Conservation (phyloP, 2,113 vertebrate genomes). For the Clarias gariepinus region DNA sequence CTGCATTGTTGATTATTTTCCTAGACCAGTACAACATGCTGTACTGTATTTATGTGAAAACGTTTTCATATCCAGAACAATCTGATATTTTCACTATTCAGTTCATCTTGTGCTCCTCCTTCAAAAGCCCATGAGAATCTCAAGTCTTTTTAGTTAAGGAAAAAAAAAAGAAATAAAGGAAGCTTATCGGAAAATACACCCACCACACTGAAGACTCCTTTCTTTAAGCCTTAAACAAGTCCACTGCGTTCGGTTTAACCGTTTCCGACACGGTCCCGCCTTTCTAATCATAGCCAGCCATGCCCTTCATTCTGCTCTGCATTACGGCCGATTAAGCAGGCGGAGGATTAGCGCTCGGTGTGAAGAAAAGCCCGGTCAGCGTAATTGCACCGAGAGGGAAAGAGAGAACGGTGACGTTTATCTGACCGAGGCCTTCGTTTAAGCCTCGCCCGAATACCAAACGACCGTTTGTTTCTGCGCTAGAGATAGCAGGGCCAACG, state of each 20-base stretch:
- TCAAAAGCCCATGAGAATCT: not conserved
- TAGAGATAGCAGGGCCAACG: slow-evolving; percentile 1
- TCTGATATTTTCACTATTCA: too few species aligned
- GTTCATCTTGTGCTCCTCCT: not conserved
- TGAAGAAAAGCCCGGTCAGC: slow-evolving; percentile 33
- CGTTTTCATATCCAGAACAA: not conserved
- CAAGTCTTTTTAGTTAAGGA: not conserved
- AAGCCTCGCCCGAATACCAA: slow-evolving; percentile 26
- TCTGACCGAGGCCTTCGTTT: slow-evolving; percentile 31
- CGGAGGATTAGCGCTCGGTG: slow-evolving; percentile 18
- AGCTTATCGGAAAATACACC: slow-evolving; percentile 8
- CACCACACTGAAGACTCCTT: not conserved
- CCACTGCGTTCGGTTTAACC: not conserved
- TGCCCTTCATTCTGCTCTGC: slow-evolving; percentile 32
- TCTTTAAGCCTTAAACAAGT: slow-evolving; percentile 18
- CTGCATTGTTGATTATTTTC: not conserved
- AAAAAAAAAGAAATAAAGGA: not conserved
- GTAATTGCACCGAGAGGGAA: slow-evolving; percentile 1
- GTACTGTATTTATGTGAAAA: not conserved
- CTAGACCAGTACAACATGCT: not conserved
- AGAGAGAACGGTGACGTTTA: slow-evolving; percentile 35
- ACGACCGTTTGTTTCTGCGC: not conserved
- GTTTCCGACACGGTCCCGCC: not conserved
- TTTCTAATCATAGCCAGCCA: slow-evolving; percentile 22
- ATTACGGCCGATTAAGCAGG: slow-evolving; percentile 28